Percentiles rank a stretch among this genome's conserved stretches.
Conservation (phyloP, 2,888 invertebrate species). For the Poecilus cupreus region DNA sequence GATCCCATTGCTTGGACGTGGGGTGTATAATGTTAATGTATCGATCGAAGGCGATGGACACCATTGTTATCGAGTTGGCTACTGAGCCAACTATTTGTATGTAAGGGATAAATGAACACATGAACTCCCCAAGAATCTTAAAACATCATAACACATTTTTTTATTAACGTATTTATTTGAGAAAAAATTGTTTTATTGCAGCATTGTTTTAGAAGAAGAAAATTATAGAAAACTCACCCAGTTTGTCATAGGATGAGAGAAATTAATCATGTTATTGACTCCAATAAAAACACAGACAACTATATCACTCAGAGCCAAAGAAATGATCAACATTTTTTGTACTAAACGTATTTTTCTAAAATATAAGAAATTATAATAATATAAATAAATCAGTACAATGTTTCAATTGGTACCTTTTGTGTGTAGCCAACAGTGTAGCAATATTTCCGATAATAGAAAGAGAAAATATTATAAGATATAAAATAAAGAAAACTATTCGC, state of each 20-base stretch:
- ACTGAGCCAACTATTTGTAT: constrained; percentile 74
- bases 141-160: constrained; percentile 57
- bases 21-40: constrained; percentile 74
- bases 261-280: constrained; percentile 68
- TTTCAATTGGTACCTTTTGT: constrained; percentile 62
- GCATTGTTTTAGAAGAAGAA: constrained; percentile 24
- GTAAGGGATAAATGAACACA: constrained; percentile 75
- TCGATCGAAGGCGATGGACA: constrained; percentile 76
- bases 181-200: constrained; percentile 67
- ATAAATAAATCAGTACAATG: background rate
- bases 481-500: constrained; percentile 62
- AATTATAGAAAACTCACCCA: constrained; percentile 68
- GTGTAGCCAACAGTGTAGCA: constrained; percentile 63
- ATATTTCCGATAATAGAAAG: constrained; percentile 64
- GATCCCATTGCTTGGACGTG: constrained; percentile 73
- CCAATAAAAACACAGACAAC: constrained; percentile 64
- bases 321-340: constrained; percentile 74
- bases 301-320: constrained; percentile 74
- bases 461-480: constrained; percentile 63
- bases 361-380: constrained; percentile 41
- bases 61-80: constrained; percentile 74
- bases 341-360: constrained; percentile 74
- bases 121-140: constrained; percentile 72
- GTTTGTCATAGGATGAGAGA: constrained; percentile 67
- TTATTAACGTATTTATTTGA: constrained; percentile 67